These are phyloP conservation scores for Ganaspis brasiliensis DNA, from an alignment of 2,888 invertebrate genomes.

Conservation along the genomic window DNA sequence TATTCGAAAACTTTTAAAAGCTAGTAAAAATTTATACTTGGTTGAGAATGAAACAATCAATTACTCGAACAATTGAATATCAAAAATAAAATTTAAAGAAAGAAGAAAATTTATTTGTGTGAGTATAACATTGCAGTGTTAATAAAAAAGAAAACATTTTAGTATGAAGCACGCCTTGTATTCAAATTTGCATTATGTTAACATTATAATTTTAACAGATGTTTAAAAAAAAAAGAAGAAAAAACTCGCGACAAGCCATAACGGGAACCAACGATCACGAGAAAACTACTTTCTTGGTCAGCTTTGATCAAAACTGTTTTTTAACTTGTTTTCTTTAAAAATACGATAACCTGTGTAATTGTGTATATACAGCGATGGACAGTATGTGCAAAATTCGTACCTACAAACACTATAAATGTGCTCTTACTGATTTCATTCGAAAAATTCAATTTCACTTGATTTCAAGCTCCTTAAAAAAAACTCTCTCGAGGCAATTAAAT, in stretches of 20 bases:
- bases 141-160: not conserved
- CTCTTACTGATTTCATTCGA: not conserved
- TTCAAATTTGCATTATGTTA: slow-evolving; percentile 2
- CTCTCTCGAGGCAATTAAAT: too few relatives aligned
- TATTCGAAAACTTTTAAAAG: too few relatives aligned
- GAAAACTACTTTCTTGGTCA: slow-evolving; percentile 38
- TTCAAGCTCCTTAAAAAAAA: not conserved
- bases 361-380: slow-evolving; percentile 31
- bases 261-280: slow-evolving; percentile 40
- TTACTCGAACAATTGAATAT: not conserved
- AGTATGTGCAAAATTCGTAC: slow-evolving; percentile 20
- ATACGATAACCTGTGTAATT: slow-evolving; percentile 39
- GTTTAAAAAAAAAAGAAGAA: too few relatives aligned
- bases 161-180: slow-evolving; percentile 11
- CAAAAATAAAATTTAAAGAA: not conserved
- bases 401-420: not conserved
- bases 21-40: too few relatives aligned
- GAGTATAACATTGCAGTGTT: slow-evolving; percentile 15
- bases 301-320: slow-evolving; percentile 20
- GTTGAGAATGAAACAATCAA: too few relatives aligned
- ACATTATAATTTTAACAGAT: slow-evolving; percentile 23
- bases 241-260: slow-evolving; percentile 37
- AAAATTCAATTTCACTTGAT: not conserved
- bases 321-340: slow-evolving; percentile 5
- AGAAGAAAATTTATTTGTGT: not conserved